A percentile compares a stretch with the other conserved stretches of the same genome.
Evolutionary conservation across 1,140 invertebrate genomes (phyloP).

Genomic region (Mizuhopecten yessoensis): DNA sequence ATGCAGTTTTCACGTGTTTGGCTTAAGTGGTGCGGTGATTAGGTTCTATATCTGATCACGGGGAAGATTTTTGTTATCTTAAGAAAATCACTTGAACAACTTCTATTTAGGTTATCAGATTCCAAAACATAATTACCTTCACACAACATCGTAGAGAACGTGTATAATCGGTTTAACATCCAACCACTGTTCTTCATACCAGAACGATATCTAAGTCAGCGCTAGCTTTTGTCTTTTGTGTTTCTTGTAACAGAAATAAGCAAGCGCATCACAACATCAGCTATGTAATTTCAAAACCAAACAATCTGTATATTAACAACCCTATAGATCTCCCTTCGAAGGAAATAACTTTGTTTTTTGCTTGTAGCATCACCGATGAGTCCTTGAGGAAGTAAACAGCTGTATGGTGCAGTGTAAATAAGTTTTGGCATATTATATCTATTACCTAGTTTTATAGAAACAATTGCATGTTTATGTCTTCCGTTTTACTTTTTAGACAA

Average conservation of each 20-base stretch:
- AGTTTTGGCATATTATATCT: too few relatives aligned
- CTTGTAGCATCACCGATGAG: too few relatives aligned
- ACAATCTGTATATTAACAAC: too few relatives aligned
- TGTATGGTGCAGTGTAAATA: too few relatives aligned
- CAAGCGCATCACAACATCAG: too few relatives aligned
- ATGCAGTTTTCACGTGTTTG: not conserved
- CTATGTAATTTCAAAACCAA: too few relatives aligned
- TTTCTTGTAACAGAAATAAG: not conserved
- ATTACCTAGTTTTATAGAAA: too few relatives aligned
- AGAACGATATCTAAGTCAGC: not conserved
- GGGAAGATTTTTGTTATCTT: not conserved
- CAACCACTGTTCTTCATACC: not conserved
- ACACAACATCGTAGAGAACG: not conserved
- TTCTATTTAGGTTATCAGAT: constrained; percentile 9
- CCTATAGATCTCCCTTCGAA: too few relatives aligned
- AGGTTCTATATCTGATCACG: not conserved
- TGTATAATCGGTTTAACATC: not conserved
- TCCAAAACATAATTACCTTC: constrained; percentile 39
- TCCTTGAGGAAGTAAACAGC: too few relatives aligned
- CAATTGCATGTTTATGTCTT: too few relatives aligned
- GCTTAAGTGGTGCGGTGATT: not conserved
- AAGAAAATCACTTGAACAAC: constrained; percentile 25
- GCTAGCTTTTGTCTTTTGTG: not conserved
- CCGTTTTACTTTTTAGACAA: too few relatives aligned
- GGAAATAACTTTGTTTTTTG: too few relatives aligned